Evolutionary conservation across 2,888 invertebrate species (phyloP), one percentile per base, ranked within the genome.

Genomic region (Scelioninae gen. 2): DNA sequence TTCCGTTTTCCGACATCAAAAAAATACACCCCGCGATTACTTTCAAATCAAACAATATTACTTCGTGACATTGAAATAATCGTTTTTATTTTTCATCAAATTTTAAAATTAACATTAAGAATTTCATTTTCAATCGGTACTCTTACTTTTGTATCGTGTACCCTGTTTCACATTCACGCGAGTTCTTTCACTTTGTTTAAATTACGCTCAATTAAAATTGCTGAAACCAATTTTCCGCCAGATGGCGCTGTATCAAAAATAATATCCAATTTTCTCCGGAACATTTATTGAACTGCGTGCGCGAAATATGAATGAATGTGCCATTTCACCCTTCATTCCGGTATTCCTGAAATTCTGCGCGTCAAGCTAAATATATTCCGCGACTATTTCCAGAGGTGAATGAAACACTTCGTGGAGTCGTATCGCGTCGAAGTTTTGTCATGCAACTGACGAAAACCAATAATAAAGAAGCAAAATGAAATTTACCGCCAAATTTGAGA

Each of bases 361-460:
- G 63, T 46, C 35, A 65, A 25, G 50, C 72, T 84, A 84, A 83
- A 83, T 84, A 83, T 84, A 84, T 80, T 83, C 81, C 48, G 57
- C 69, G 78, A 77, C 82, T 85, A 85, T 85, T 85, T 82, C 80
- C 76, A 82, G 82, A 82, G 77, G 82, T 84, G 84, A 85, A 85
- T 84, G 84, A 82, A 84, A 84, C 78, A 57, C 69, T 31, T 57
- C 55, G 61, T 52, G 65, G 65, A 52, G 41, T 60, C 57, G 15
- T 52, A 72, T 65, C 41, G 45, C 61, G 22, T 19, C 41, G 61
- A 22, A 60, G 6, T 25, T 25, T 25, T 25, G 25, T 25, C 6
- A 6, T 25, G 25, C 25, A 25, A 25, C 25, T n/a, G n/a, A n/a
- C n/a, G n/a, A n/a, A n/a, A n/a, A n/a, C n/a, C n/a, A n/a, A n/a